phyloP scores from a whole-genome alignment of 92 coral and sea anemone genomes.

The Plumapathes pennacea region DNA sequence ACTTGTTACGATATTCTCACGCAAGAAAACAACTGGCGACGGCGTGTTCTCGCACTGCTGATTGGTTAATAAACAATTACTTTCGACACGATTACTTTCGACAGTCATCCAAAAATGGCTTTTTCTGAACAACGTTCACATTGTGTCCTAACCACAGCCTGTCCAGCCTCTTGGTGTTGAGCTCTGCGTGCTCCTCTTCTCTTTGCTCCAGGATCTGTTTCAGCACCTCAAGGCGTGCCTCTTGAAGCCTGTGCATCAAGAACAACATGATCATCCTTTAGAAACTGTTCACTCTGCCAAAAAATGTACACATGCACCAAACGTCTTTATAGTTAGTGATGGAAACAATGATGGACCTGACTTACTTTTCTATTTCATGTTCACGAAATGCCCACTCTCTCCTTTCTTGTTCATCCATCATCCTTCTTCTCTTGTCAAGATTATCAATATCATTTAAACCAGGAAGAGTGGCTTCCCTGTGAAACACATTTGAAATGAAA shows the following conservation, averaged over 20 bases:
- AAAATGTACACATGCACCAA: too few species aligned
- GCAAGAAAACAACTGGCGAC: too few species aligned
- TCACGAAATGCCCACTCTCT: conserved; percentile 95
- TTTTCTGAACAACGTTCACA: not conserved
- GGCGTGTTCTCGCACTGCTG: too few species aligned
- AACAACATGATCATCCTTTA: too few species aligned
- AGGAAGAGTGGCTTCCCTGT: conserved; percentile 96
- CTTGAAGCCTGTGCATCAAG: conserved; percentile 63
- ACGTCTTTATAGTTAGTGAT: too few species aligned
- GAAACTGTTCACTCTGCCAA: too few species aligned
- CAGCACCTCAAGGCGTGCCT: conserved; percentile 88
- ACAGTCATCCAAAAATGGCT: not conserved
- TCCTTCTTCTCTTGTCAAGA: conserved; percentile 83
- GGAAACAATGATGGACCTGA: too few species aligned
- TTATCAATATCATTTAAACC: conserved; percentile 82
- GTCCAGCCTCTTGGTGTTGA: conserved; percentile 84
- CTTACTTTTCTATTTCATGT: conserved; percentile 95
- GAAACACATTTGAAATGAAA: too few species aligned
- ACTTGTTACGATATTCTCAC: too few species aligned
- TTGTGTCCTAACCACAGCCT: conserved; percentile 73
- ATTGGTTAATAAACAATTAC: too few species aligned
- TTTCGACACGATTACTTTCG: too few species aligned
- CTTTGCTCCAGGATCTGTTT: conserved; percentile 88
- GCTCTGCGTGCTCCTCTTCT: conserved; percentile 91
- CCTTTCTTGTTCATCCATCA: conserved; percentile 99